Base-by-base conservation (phyloP, 2,113 vertebrate genomes). In the Eira barbara region DNA sequence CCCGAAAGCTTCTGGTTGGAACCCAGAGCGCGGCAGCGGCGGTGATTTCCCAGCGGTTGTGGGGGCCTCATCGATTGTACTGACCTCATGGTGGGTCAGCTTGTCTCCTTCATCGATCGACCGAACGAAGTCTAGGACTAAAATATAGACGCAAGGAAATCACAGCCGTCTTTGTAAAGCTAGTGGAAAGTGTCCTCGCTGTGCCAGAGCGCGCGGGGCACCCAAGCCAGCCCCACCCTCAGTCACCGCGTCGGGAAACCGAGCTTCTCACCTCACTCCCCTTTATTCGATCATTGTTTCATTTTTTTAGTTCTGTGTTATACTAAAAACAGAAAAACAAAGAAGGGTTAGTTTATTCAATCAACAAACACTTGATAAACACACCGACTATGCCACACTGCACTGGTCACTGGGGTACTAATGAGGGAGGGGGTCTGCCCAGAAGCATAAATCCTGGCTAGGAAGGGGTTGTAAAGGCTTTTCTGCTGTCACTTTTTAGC, bases 41-140 rank as follows among this genome's bases (percentile, higher is more conserved):
- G 94, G 97, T 91, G 96, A 98, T 98, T 97, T 98, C 98, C 97
- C 97, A 97, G 85, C 91, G 85, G 96, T 97, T 94, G 87, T 90
- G 96, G 96, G 97, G 98, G 98, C 97, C 93, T 94, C 97, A 98
- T 98, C 97, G 98, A 99, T 98, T 98, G 98, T 94, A 97, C 94
- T 98, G 98, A 99, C 98, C 99, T 98, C 98, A 94, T 89, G 67
- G 98, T 97, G 97, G 98, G 97, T 98, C 98, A 87, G 97, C 98
- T 98, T 95, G 97, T 98, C 98, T 97, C 97, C 98, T 97, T 96
- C 97, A 98, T 98, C 92, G 95, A 98, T 98, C 98, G 98, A 94
- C 93, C 81, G 93, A 98, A 98, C 97, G 45, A 92, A 97, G 95
- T 89, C 92, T 95, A 96, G 97, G 97, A 94, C 97, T 95, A 95